These are phyloP conservation scores for Eulemur mongoz DNA, from an alignment of 2,797 vertebrate species.

Conservation along the genomic window DNA sequence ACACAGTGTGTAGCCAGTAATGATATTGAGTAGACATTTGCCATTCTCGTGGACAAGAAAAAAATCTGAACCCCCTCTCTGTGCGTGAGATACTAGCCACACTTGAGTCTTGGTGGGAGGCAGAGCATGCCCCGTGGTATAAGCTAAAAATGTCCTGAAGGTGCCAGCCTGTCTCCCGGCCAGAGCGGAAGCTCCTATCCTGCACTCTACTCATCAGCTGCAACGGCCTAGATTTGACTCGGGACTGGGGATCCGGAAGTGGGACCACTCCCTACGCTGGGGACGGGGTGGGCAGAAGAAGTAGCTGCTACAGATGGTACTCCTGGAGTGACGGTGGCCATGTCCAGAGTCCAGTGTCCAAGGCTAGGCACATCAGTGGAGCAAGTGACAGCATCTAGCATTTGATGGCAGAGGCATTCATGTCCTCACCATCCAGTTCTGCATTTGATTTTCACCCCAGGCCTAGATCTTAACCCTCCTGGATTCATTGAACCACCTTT, in stretches of 20 bases:
- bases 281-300: background rate
- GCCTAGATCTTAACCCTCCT: background rate
- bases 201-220: background rate
- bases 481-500: no score
- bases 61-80: background rate
- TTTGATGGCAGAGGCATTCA: fast-evolving
- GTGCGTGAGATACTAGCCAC: fast-evolving
- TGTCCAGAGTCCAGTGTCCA: background rate
- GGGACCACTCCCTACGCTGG: background rate
- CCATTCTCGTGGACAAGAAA: background rate
- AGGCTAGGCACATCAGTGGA: fast-evolving
- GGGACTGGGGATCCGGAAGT: background rate
- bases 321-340: background rate
- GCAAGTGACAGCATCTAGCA: no score
- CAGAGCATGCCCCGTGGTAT: fast-evolving
- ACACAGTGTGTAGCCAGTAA: background rate
- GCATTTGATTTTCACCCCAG: background rate
- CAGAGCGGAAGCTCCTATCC: background rate
- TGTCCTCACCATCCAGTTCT: fast-evolving
- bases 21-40: background rate
- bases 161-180: background rate
- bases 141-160: background rate
- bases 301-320: no score
- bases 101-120: background rate
- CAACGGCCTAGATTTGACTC: background rate